Evolutionary conservation across 2,797 vertebrate genomes (phyloP), one percentile per base, ranked within the genome.

Genomic region (Alosa sapidissima): DNA sequence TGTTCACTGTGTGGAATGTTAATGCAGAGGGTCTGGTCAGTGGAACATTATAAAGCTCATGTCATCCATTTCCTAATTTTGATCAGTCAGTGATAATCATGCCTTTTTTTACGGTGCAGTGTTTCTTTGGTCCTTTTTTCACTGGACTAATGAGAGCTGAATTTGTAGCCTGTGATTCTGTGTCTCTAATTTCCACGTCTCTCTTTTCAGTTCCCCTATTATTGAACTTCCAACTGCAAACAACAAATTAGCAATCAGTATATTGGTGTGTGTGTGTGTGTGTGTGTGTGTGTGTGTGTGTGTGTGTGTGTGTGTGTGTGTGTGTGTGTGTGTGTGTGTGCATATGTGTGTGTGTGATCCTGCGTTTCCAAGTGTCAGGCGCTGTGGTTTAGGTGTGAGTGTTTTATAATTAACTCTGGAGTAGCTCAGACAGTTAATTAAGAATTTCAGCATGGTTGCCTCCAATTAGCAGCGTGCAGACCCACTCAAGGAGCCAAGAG

Each of bases 381-480:
- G 94, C 94, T 92, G 85, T 88, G 81, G 91, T 94, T 94, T 95
- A 93, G 92, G 91, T 93, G 89, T 90, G 91, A 94, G 93, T 92
- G 88, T 95, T 95, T 93, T 93, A 93, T 97, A 96, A 96, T 96
- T 94, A 96, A 96, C 94, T 96, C 95, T 94, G 95, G 94, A 91
- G 90, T 93, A 81, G 90, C 92, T 94, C 94, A 92, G 94, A 94
- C 95, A 94, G 92, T 95, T 97, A 95, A 97, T 96, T 96, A 96
- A 96, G 93, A 93, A 94, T 97, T 97, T 95, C 94, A 94, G 94
- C 94, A 96, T 93, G 93, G 93, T 88, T 96, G 93, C 91, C 92
- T 95, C 95, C 94, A 96, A 93, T 97, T 97, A 96, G 92, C 87
- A 92, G 91, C 91, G 94, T 91, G 91, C 93, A 94, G 90, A 90